phyloP scores from a whole-genome alignment of 2,113 vertebrate species.

The Isichthys henryi region DNA sequence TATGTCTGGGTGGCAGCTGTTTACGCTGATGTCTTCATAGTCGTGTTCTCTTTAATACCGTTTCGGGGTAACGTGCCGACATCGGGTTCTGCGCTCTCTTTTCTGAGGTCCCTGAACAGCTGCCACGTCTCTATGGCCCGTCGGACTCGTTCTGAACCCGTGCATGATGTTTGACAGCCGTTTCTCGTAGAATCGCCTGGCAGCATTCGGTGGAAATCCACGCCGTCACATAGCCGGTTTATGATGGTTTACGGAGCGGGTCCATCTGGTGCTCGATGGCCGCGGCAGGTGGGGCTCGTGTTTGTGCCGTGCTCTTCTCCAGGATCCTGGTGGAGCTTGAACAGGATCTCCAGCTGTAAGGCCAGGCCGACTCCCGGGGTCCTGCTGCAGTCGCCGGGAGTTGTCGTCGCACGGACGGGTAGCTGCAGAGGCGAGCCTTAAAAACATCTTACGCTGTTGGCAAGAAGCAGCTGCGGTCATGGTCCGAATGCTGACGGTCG shows the following conservation, averaged over 20 bases:
- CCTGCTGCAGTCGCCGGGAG: background rate
- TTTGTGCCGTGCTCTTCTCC: background rate
- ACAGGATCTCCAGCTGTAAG: background rate
- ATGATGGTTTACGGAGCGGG: background rate
- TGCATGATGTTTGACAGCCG: background rate
- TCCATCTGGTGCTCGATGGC: background rate
- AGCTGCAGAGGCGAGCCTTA: background rate
- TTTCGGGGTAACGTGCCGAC: background rate
- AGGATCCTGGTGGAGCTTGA: background rate
- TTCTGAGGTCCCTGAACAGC: background rate
- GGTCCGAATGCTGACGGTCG: background rate
- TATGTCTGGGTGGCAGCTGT: background rate
- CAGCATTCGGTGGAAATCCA: background rate
- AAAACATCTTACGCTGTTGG: constrained; percentile 16
- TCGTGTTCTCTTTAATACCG: background rate
- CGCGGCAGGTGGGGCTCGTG: background rate
- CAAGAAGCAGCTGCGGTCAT: constrained; percentile 1
- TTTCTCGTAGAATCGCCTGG: background rate
- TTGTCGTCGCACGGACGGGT: background rate
- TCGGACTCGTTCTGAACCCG: background rate
- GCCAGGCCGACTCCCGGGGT: background rate
- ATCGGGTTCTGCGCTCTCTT: background rate
- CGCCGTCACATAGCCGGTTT: background rate
- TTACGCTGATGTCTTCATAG: background rate
- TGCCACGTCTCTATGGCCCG: background rate